Conservation (phyloP, 2,888 invertebrate species). For the Desoria tigrina region DNA sequence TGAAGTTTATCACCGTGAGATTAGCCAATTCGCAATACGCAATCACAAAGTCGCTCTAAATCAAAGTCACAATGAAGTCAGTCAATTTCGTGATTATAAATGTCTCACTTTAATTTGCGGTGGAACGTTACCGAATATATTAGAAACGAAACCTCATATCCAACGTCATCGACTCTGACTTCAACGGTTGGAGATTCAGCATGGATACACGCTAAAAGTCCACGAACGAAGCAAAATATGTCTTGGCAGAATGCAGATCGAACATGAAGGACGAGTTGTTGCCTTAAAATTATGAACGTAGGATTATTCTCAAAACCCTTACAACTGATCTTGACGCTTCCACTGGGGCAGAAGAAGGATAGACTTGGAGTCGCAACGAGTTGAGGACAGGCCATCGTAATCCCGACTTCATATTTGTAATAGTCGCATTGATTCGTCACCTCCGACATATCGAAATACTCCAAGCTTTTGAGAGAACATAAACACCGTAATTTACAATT, state of each 20-base stretch:
- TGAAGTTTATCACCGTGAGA: conserved; percentile 21
- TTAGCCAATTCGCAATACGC: conserved; percentile 38
- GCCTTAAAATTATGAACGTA: conserved; percentile 22
- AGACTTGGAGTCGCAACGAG: conserved; percentile 36
- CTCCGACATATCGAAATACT: conserved; percentile 45
- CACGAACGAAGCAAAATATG: conserved; percentile 35
- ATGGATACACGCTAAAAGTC: conserved; percentile 29
- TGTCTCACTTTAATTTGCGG: too few relatives aligned
- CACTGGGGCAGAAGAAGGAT: conserved; percentile 39
- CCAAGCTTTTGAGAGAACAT: conserved; percentile 24
- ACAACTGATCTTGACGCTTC: conserved; percentile 17
- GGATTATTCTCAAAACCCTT: conserved; percentile 16
- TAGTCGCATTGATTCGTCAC: neutral
- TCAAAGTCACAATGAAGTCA: neutral
- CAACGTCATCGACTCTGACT: conserved; percentile 37
- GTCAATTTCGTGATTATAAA: too few relatives aligned
- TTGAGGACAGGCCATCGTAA: conserved; percentile 37
- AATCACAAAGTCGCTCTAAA: conserved; percentile 26
- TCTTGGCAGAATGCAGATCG: conserved; percentile 30
- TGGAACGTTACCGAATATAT: conserved; percentile 36
- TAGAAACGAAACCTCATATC: conserved; percentile 41
- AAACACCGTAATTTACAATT: neutral
- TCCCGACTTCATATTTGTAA: conserved; percentile 1
- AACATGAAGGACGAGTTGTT: conserved; percentile 32
- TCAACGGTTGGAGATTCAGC: conserved; percentile 35